Conservation (phyloP, 2,113 vertebrate species). For the Mobula hypostoma region DNA sequence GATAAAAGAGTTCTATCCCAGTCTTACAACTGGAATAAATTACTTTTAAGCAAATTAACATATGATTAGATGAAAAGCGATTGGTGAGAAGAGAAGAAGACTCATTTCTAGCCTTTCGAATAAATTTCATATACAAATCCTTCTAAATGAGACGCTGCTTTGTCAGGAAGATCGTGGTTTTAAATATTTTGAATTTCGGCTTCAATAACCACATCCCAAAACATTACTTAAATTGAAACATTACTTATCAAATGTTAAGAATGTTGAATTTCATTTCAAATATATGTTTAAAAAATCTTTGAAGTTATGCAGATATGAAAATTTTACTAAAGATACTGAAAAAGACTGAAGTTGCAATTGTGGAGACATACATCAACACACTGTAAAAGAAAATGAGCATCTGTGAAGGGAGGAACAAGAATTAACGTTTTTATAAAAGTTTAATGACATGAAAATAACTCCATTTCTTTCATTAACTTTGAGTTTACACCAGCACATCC, state of each 20-base stretch:
- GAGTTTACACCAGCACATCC: too few relatives aligned
- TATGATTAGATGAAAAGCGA: neutral
- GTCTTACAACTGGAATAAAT: neutral
- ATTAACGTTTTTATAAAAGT: too few relatives aligned
- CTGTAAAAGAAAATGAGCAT: neutral
- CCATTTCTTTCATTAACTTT: too few relatives aligned
- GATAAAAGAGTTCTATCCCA: conserved; percentile 9
- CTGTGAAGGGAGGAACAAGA: too few relatives aligned
- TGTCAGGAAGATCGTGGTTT: neutral
- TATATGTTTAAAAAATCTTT: neutral
- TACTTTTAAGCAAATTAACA: neutral
- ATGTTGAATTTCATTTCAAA: neutral
- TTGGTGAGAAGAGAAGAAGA: neutral
- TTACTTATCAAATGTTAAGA: neutral
- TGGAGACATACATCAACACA: neutral
- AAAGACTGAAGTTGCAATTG: neutral
- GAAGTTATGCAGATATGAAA: neutral
- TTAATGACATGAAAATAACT: too few relatives aligned
- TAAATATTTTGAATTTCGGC: neutral
- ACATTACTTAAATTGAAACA: neutral
- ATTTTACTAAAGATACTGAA: neutral
- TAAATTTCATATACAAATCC: neutral
- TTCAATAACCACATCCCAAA: neutral
- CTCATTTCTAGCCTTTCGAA: neutral
- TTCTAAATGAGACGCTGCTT: neutral